A percentile compares a stretch with the other conserved stretches of the same genome.
phyloP scores from a whole-genome alignment of 2,113 vertebrate species.

The Vulpes ferrilata region DNA sequence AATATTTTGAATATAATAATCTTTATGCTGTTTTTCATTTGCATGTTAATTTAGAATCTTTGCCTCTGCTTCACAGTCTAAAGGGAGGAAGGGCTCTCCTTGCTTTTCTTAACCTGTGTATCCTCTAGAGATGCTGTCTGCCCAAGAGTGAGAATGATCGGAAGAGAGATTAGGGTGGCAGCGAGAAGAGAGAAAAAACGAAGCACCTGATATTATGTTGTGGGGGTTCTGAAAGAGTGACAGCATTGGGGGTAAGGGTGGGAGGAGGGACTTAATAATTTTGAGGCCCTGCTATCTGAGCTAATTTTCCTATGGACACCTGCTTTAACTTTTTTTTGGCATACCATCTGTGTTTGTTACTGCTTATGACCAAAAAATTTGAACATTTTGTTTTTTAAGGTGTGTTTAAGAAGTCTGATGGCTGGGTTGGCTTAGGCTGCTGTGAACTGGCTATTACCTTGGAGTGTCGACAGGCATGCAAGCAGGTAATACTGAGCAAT shows the following conservation, averaged over 20 bases:
- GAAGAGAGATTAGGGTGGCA: neutral
- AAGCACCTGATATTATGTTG: neutral
- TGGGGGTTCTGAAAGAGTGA: neutral
- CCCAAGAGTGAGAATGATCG: neutral
- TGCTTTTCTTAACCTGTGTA: neutral
- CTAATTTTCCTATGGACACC: neutral
- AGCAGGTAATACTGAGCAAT: conserved; percentile 90
- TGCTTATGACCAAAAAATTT: conserved; percentile 39
- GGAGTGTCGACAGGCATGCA: conserved; percentile 96
- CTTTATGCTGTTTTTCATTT: neutral
- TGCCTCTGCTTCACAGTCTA: conserved; percentile 19
- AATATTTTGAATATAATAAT: conserved; percentile 37
- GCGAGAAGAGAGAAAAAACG: neutral
- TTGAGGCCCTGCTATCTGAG: neutral
- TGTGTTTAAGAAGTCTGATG: conserved; percentile 95
- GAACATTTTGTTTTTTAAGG: conserved; percentile 88
- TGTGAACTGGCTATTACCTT: conserved; percentile 97
- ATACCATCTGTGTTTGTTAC: neutral
- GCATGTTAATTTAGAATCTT: conserved; percentile 48
- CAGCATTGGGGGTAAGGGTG: neutral
- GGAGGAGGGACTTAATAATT: neutral
- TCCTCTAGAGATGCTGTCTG: neutral
- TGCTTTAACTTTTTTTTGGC: conserved; percentile 25
- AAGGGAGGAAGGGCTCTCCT: neutral
- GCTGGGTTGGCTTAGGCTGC: conserved; percentile 98